A percentile compares a stretch with the other conserved stretches of the same genome.
Conservation (phyloP, 2,113 vertebrate genomes). For the Urocynchramus pylzowi region DNA sequence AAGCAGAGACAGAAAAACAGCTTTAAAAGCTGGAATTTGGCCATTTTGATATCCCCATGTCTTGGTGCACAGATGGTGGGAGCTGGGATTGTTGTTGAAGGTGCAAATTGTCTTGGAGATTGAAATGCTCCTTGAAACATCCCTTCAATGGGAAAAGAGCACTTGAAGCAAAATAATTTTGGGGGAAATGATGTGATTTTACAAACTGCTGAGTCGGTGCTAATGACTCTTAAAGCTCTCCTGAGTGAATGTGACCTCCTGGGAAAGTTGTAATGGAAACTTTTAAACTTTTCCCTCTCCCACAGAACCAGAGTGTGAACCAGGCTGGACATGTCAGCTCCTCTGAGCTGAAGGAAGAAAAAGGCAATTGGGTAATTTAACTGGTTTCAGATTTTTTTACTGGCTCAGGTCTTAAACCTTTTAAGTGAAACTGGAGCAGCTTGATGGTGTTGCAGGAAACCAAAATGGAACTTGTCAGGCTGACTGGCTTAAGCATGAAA, state of each 20-base stretch:
- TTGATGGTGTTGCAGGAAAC: neutral
- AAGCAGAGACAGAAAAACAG: neutral
- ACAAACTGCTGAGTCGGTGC: neutral
- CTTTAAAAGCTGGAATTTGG: neutral
- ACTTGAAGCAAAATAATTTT: neutral
- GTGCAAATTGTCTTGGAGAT: neutral
- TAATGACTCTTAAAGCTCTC: neutral
- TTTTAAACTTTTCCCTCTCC: neutral
- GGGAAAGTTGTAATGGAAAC: neutral
- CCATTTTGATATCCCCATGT: neutral
- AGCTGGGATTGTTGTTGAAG: neutral
- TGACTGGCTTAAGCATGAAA: neutral
- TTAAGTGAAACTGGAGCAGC: slow-evolving; percentile 50
- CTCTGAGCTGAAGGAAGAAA: neutral
- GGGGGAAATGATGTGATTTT: neutral
- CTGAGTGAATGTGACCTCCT: neutral
- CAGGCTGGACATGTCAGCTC: neutral
- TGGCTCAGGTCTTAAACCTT: slow-evolving; percentile 30
- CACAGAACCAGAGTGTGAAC: neutral
- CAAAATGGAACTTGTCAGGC: neutral
- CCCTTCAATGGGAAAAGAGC: neutral
- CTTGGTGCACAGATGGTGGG: neutral
- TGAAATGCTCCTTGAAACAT: neutral
- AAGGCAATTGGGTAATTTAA: neutral
- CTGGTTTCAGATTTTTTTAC: neutral